Percentiles rank a stretch among this genome's conserved stretches.
These are phyloP conservation scores for Gibbula magus DNA, from an alignment of 2,888 invertebrate species.

Conservation along the genomic window DNA sequence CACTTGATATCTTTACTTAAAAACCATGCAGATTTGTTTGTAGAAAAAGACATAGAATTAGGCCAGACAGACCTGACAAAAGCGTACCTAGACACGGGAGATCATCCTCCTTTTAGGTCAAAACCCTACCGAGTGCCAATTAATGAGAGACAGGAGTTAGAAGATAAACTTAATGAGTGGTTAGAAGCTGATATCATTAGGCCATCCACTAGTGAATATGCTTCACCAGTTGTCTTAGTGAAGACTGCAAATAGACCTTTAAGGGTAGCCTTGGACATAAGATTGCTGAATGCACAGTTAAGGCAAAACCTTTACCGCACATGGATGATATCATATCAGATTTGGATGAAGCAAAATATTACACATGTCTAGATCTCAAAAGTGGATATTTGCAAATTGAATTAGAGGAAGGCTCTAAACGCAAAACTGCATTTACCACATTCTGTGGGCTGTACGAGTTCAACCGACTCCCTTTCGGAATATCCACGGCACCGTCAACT, in stretches of 20 bases:
- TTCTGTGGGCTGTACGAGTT: not conserved
- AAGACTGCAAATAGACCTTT: not conserved
- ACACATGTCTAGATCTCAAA: constrained; percentile 10
- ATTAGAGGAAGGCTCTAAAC: constrained; percentile 6
- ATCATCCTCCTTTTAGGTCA: not conserved
- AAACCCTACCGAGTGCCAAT: constrained; percentile 10
- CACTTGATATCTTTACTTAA: too few relatives aligned
- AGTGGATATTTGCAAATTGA: constrained; percentile 12
- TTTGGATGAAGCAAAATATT: not conserved
- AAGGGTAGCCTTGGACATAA: not conserved
- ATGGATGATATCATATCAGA: not conserved
- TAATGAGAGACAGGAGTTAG: not conserved
- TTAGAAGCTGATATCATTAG: too few relatives aligned
- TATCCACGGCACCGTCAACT: not conserved
- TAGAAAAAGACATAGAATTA: too few relatives aligned
- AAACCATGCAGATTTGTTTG: too few relatives aligned
- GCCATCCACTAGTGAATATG: not conserved
- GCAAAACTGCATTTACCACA: constrained; percentile 20
- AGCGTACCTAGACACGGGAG: not conserved
- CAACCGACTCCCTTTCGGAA: constrained; percentile 10
- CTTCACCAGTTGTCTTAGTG: constrained; percentile 7
- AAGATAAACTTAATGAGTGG: too few relatives aligned
- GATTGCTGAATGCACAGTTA: not conserved
- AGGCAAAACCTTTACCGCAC: constrained; percentile 3
- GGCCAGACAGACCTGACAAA: not conserved